Evolutionary conservation across 2,797 vertebrate genomes (phyloP).

Genomic region (Simalia tracyae): DNA sequence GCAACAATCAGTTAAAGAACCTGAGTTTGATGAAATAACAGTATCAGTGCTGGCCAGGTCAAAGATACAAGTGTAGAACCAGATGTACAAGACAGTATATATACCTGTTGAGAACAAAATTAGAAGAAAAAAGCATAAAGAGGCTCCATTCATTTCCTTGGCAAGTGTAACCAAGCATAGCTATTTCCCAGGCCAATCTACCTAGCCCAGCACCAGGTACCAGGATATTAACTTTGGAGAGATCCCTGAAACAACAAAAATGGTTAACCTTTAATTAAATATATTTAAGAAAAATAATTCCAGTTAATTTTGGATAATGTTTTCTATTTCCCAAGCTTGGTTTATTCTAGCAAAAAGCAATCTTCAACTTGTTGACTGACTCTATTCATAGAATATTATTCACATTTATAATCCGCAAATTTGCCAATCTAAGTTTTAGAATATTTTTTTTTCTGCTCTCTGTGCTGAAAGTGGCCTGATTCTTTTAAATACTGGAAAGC

Average conservation of each 20-base stretch:
- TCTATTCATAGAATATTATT: neutral
- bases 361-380: neutral
- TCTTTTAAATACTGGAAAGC: neutral
- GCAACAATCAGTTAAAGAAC: neutral
- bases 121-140: conserved; percentile 99
- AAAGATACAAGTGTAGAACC: neutral
- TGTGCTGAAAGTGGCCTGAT: neutral
- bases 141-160: conserved; percentile 99
- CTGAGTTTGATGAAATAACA: neutral
- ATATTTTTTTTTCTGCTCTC: neutral
- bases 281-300: conserved; percentile 61
- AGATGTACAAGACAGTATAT: conserved; percentile 45
- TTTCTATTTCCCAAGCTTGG: neutral
- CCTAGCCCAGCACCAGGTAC: conserved; percentile 97
- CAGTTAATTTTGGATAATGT: conserved; percentile 31
- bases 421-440: neutral
- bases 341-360: neutral
- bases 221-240: conserved; percentile 93
- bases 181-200: conserved; percentile 97
- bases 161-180: conserved; percentile 92
- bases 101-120: conserved; percentile 99
- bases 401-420: neutral
- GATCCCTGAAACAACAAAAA: conserved; percentile 84
- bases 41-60: neutral
- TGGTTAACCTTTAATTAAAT: conserved; percentile 59